Evolutionary conservation across 2,888 invertebrate species (phyloP).

Genomic region (Tanypteryx hageni): DNA sequence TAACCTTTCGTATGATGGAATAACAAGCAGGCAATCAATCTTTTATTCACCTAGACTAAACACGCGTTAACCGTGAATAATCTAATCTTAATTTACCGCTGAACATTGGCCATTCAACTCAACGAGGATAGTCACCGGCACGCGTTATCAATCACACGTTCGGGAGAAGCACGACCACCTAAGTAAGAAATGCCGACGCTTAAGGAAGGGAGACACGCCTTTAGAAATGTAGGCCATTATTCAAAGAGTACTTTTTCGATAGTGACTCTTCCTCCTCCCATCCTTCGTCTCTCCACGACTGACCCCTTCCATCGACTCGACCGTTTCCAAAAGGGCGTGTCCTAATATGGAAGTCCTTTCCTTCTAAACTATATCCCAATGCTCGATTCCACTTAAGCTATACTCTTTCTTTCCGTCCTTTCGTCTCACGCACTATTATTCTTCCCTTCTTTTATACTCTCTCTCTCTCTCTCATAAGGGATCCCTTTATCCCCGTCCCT

Average conservation of each 20-base stretch:
- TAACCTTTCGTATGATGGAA: neutral
- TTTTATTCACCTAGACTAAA: conserved; percentile 1
- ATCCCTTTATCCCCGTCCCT: neutral
- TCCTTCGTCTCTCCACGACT: neutral
- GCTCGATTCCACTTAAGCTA: conserved; percentile 9
- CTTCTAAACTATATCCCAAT: conserved; percentile 31
- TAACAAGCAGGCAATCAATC: neutral
- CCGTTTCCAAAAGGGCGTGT: neutral
- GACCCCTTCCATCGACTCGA: neutral
- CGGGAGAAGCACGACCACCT: neutral
- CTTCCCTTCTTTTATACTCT: neutral
- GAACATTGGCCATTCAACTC: conserved; percentile 4
- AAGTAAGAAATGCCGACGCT: neutral
- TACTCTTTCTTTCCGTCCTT: neutral
- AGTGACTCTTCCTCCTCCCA: neutral
- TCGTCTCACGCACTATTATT: neutral
- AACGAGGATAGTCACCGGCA: conserved; percentile 12
- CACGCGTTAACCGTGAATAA: conserved; percentile 24
- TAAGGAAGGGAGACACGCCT: conserved; percentile 4
- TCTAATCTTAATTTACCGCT: conserved; percentile 18
- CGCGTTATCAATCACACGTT: neutral
- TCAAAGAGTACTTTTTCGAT: neutral
- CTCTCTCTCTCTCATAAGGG: neutral
- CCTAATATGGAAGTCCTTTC: conserved; percentile 17
- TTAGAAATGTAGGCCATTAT: conserved; percentile 20